Conservation (phyloP, 2,797 vertebrate genomes). For the Leptoclinus maculatus region DNA sequence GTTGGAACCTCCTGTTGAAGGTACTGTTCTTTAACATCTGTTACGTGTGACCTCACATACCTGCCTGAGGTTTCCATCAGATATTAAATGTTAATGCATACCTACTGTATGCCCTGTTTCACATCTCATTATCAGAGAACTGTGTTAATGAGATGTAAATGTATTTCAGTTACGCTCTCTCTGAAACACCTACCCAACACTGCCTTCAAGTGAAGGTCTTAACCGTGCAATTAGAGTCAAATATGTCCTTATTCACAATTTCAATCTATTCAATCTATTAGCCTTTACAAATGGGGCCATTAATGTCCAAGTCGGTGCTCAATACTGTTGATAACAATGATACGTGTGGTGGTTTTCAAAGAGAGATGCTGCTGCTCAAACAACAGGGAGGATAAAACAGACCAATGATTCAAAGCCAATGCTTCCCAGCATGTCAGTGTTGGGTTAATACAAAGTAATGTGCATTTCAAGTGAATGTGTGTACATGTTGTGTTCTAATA, state of each 20-base stretch:
- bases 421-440: neutral
- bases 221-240: neutral
- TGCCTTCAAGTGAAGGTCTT: neutral
- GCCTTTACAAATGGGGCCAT: neutral
- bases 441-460: neutral
- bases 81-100: neutral
- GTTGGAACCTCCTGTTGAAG: neutral
- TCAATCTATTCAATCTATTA: neutral
- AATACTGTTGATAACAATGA: neutral
- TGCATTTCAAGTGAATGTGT: neutral
- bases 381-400: neutral
- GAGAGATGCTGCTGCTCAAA: neutral
- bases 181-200: neutral
- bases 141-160: constrained; percentile 25
- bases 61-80: neutral
- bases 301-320: neutral
- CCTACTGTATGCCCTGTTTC: neutral
- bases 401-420: neutral
- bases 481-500: neutral
- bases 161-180: neutral
- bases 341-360: neutral
- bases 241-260: neutral
- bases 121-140: neutral
- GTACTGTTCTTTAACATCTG: constrained; percentile 3
- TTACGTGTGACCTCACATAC: neutral